These are phyloP conservation scores for Meghimatium bilineatum DNA, from an alignment of 2,888 invertebrate genomes.

Conservation along the genomic window DNA sequence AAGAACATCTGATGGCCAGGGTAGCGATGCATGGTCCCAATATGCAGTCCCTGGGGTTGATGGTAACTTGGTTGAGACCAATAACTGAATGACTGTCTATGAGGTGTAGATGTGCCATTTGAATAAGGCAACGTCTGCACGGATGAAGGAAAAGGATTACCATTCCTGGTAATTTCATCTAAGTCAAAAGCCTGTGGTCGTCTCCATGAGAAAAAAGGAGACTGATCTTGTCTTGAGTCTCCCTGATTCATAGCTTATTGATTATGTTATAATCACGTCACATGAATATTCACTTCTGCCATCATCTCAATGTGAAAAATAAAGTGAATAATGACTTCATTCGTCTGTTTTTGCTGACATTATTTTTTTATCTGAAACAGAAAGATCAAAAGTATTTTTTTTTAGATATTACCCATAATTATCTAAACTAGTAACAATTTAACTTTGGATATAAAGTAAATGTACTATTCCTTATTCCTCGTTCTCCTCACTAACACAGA, in stretches of 20 bases:
- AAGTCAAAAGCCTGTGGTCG: not conserved
- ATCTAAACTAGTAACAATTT: too few relatives aligned
- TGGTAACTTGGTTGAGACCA: constrained; percentile 17
- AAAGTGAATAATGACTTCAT: not conserved
- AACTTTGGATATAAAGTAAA: too few relatives aligned
- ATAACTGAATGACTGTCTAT: constrained; percentile 12
- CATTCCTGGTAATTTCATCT: constrained; percentile 17
- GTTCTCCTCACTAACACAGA: too few relatives aligned
- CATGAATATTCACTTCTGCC: too few relatives aligned
- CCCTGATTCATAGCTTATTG: constrained; percentile 23
- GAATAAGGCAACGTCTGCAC: constrained; percentile 9
- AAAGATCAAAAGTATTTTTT: too few relatives aligned
- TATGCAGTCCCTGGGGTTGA: not conserved
- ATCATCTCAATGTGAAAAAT: not conserved
- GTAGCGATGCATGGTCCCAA: constrained; percentile 27
- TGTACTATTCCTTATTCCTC: too few relatives aligned
- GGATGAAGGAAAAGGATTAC: not conserved
- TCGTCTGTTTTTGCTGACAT: not conserved
- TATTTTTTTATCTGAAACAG: not conserved
- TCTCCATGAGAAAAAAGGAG: constrained; percentile 8
- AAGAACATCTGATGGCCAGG: constrained; percentile 43
- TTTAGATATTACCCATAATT: too few relatives aligned
- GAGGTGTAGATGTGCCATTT: constrained; percentile 1
- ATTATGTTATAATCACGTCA: not conserved
- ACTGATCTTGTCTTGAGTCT: constrained; percentile 18